Conservation (phyloP, 2,888 invertebrate genomes). For the Pristionchus entomophagus region DNA sequence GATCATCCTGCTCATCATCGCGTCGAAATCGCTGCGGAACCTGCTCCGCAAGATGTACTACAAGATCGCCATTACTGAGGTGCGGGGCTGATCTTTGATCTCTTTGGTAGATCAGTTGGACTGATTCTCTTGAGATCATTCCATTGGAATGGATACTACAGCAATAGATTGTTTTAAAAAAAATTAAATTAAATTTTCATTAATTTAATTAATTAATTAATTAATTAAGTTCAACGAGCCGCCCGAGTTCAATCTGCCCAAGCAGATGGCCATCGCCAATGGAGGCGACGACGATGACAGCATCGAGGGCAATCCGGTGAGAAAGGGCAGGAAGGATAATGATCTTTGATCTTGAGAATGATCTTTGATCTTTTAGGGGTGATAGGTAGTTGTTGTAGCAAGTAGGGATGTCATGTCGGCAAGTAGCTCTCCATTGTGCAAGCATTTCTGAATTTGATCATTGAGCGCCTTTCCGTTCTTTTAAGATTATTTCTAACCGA, state of each 20-base stretch:
- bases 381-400: too few species aligned
- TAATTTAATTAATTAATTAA: too few species aligned
- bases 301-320: neutral
- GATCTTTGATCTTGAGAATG: too few species aligned
- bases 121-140: too few species aligned
- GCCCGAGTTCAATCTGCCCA: slow-evolving; percentile 41
- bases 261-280: slow-evolving; percentile 21
- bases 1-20: neutral
- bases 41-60: slow-evolving; percentile 34
- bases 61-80: slow-evolving; percentile 32
- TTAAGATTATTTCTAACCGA: too few species aligned
- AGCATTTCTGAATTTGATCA: too few species aligned
- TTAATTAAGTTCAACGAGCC: slow-evolving; percentile 35
- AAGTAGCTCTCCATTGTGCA: too few species aligned
- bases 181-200: too few species aligned
- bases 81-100: neutral
- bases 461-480: too few species aligned
- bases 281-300: neutral
- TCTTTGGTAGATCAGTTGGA: neutral
- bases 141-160: too few species aligned
- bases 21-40: neutral
- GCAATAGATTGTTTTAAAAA: too few species aligned
- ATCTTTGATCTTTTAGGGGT: neutral
- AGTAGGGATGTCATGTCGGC: too few species aligned
- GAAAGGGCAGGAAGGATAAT: neutral